Conservation (phyloP, 2,797 vertebrate species). For the Gila robusta region DNA sequence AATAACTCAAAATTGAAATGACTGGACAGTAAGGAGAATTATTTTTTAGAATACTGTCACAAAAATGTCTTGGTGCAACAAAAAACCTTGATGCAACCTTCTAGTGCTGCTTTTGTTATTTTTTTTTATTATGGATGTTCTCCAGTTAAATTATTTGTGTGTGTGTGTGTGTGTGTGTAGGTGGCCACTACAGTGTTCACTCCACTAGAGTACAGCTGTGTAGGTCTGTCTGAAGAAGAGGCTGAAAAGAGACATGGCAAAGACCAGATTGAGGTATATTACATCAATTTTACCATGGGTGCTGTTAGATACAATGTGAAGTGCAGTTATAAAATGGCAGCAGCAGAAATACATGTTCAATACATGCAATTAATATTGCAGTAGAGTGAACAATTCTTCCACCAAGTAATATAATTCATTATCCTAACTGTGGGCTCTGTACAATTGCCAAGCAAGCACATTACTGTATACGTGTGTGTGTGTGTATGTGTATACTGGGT, state of each 20-base stretch:
- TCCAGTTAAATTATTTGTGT: background rate
- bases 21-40: no score
- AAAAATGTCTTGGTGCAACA: no score
- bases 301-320: background rate
- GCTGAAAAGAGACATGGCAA: slow-evolving; percentile 80
- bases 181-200: slow-evolving; percentile 96
- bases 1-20: background rate
- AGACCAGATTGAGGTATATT: slow-evolving; percentile 86
- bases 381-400: background rate
- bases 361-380: background rate
- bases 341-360: background rate
- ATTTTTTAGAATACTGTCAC: no score
- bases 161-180: slow-evolving; percentile 68
- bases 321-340: background rate
- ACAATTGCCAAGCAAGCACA: background rate
- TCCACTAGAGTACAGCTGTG: slow-evolving; percentile 92
- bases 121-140: background rate
- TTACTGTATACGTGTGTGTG: background rate
- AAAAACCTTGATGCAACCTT: no score
- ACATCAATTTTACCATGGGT: background rate
- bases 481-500: background rate
- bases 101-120: no score
- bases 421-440: background rate
- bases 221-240: slow-evolving; percentile 92
- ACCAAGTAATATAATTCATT: background rate